phyloP scores from a whole-genome alignment of 2,888 invertebrate genomes.

The Luperina nickerlii region DNA sequence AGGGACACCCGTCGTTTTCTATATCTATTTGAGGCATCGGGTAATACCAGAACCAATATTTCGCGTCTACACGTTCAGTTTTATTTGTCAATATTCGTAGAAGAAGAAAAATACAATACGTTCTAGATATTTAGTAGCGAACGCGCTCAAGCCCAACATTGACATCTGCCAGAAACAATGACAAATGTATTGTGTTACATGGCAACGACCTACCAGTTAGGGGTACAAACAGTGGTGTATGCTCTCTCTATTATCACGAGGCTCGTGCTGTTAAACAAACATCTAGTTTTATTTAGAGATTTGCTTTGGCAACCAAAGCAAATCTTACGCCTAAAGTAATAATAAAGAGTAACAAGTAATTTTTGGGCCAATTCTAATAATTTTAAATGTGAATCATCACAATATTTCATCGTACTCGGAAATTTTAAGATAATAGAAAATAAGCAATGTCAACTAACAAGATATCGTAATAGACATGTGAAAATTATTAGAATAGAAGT shows the following conservation, averaged over 20 bases:
- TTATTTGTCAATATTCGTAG: slow-evolving; percentile 10
- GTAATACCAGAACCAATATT: neutral
- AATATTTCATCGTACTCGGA: slow-evolving; percentile 12
- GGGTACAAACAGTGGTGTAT: slow-evolving; percentile 55
- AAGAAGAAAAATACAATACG: slow-evolving; percentile 4
- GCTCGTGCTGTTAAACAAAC: slow-evolving; percentile 52
- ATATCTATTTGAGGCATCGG: neutral
- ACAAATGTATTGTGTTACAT: slow-evolving; percentile 56
- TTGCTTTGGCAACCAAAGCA: slow-evolving; percentile 22
- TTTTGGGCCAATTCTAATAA: slow-evolving; percentile 6
- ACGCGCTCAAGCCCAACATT: slow-evolving; percentile 59
- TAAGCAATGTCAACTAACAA: slow-evolving; percentile 12
- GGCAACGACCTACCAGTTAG: slow-evolving; percentile 61
- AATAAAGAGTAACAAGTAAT: slow-evolving; percentile 5
- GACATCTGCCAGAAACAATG: slow-evolving; percentile 51
- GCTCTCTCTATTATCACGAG: slow-evolving; percentile 55
- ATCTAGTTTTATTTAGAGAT: slow-evolving; percentile 45
- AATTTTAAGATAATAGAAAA: slow-evolving; percentile 22
- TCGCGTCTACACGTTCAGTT: neutral
- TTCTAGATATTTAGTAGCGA: slow-evolving; percentile 14
- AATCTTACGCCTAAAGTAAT: slow-evolving; percentile 9
- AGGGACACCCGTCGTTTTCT: slow-evolving; percentile 8
- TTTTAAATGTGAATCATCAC: slow-evolving; percentile 6
- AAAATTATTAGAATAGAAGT: slow-evolving; percentile 22
- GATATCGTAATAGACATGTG: slow-evolving; percentile 16